Percentiles rank a stretch among this genome's conserved stretches.
Conservation (phyloP, 1,140 invertebrate genomes). For the Hycleus phaleratus region DNA sequence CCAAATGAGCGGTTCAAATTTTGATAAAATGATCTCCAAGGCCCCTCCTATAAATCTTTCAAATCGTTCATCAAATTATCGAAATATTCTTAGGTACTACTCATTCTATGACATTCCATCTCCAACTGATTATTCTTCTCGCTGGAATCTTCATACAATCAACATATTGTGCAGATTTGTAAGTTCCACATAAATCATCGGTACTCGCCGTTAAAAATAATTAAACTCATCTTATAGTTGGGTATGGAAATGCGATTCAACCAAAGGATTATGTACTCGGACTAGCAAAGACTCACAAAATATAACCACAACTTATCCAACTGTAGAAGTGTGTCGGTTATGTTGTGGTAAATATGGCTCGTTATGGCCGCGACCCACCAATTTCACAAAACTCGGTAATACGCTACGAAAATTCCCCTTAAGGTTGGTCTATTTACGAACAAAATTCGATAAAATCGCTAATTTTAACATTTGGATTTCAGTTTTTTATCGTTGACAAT, state of each 20-base stretch:
- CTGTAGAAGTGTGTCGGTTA: slow-evolving; percentile 48
- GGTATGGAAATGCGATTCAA: slow-evolving; percentile 3
- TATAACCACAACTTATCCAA: neutral
- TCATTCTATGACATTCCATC: too few relatives aligned
- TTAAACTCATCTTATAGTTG: neutral
- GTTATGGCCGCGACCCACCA: slow-evolving; percentile 63
- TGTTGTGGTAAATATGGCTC: slow-evolving; percentile 58
- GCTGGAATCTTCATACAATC: too few relatives aligned
- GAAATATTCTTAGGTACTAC: too few relatives aligned
- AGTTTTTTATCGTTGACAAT: slow-evolving; percentile 1
- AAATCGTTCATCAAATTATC: too few relatives aligned
- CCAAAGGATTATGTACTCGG: neutral
- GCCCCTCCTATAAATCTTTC: too few relatives aligned
- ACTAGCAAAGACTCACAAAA: neutral
- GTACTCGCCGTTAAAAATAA: too few relatives aligned
- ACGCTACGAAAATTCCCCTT: neutral
- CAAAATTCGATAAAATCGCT: too few relatives aligned
- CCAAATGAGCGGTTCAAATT: too few relatives aligned
- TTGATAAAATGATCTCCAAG: too few relatives aligned
- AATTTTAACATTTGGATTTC: slow-evolving; percentile 45
- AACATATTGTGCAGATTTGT: too few relatives aligned
- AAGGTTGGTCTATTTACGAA: neutral
- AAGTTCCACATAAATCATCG: too few relatives aligned
- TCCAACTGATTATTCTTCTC: too few relatives aligned
- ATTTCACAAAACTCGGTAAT: neutral